Percentiles rank a stretch among this genome's conserved stretches.
phyloP scores from a whole-genome alignment of 1,140 invertebrate genomes.

The Trachelipus rathkii region DNA sequence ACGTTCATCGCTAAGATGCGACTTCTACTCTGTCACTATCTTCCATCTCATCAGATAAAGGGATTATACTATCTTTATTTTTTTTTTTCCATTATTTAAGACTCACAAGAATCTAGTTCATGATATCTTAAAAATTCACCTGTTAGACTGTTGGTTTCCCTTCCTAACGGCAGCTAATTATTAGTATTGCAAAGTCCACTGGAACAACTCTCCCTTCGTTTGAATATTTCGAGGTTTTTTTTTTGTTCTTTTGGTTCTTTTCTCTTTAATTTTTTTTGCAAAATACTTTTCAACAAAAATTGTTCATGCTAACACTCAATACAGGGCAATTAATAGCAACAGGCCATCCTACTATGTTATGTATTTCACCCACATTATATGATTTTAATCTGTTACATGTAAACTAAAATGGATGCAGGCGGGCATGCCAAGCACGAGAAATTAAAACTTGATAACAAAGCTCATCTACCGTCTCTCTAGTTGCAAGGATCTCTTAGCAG shows the following conservation, averaged over 20 bases:
- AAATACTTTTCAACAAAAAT: neutral
- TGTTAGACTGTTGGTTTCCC: neutral
- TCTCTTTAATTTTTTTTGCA: too few species aligned
- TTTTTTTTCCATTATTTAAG: too few species aligned
- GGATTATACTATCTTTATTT: too few species aligned
- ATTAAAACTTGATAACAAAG: neutral
- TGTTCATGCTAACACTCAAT: neutral
- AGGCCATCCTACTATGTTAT: neutral
- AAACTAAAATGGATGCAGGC: neutral
- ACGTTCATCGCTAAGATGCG: too few species aligned
- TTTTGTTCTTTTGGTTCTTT: neutral
- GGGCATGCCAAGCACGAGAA: neutral
- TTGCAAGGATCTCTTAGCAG: neutral
- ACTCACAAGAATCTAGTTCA: neutral
- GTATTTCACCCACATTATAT: neutral
- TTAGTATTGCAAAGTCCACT: constrained; percentile 1
- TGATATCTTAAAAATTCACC: neutral
- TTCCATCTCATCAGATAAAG: too few species aligned
- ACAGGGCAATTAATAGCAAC: neutral
- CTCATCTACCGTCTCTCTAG: neutral
- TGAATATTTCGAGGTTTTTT: neutral
- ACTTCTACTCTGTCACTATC: too few species aligned
- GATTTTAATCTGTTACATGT: too few species aligned
- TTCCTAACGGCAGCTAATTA: neutral
- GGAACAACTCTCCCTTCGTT: neutral